These are phyloP conservation scores for Cairina moschata DNA, from an alignment of 2,113 vertebrate genomes.

Conservation along the genomic window DNA sequence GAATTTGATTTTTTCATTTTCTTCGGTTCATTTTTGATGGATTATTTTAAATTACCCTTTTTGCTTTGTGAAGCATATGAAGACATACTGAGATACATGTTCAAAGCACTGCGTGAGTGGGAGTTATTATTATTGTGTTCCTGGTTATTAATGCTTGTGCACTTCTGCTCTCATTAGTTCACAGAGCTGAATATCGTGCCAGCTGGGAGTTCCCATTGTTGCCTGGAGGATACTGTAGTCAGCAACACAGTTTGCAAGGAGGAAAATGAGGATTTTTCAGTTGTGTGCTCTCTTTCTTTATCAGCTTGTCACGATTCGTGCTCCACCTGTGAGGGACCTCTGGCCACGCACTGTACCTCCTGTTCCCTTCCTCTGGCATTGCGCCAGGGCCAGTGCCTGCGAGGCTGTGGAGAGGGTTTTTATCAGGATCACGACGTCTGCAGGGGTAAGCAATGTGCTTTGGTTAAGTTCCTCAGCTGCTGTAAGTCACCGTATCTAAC, in stretches of 20 bases:
- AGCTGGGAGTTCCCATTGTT: background rate
- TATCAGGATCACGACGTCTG: conserved; percentile 81
- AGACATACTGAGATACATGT: background rate
- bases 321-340: conserved; percentile 82
- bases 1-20: background rate
- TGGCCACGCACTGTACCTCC: conserved; percentile 81
- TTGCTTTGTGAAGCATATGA: background rate
- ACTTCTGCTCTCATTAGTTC: background rate
- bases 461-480: background rate
- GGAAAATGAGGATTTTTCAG: background rate
- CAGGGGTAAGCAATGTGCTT: conserved; percentile 77
- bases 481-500: background rate
- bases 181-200: background rate
- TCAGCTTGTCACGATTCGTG: conserved; percentile 90
- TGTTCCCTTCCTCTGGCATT: conserved; percentile 78
- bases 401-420: conserved; percentile 85
- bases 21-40: background rate
- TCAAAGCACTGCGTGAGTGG: background rate
- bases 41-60: background rate
- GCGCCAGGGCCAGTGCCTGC: conserved; percentile 84
- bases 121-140: background rate
- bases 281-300: background rate
- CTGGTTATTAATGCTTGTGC: background rate
- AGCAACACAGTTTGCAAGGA: background rate
- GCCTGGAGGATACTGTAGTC: background rate